Percentiles rank a stretch among this genome's conserved stretches.
phyloP scores from a whole-genome alignment of 1,140 invertebrate genomes.

The Temnothorax curvispinosus region DNA sequence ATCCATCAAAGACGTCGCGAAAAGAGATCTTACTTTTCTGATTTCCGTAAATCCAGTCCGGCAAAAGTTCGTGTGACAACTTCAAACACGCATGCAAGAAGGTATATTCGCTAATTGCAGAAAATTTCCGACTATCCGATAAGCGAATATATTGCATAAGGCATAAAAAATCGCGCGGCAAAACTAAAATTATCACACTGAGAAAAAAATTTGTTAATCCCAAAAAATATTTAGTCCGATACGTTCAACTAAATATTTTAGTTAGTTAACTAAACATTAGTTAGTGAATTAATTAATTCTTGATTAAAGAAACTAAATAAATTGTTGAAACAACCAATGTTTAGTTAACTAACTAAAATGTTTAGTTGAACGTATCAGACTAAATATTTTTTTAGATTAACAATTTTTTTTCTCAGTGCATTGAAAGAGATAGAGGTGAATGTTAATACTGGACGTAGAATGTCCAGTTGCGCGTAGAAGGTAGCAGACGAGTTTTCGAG shows the following conservation, averaged over 20 bases:
- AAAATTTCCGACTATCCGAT: neutral
- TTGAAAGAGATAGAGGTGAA: neutral
- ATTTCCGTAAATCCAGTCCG: constrained; percentile 9
- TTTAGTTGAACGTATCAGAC: too few species aligned
- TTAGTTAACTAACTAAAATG: too few species aligned
- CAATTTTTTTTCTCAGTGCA: neutral
- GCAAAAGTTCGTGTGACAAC: neutral
- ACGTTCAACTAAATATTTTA: too few species aligned
- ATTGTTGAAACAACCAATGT: too few species aligned
- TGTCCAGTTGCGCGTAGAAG: neutral
- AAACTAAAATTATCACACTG: neutral
- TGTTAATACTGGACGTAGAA: neutral
- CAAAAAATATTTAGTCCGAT: too few species aligned
- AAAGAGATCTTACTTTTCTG: constrained; percentile 22
- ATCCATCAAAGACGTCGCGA: neutral
- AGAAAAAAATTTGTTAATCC: too few species aligned
- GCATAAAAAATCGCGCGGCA: constrained; percentile 3
- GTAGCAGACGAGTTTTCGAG: constrained; percentile 42
- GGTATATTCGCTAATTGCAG: constrained; percentile 46
- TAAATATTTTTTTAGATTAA: too few species aligned
- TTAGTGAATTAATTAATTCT: too few species aligned
- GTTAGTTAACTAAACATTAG: too few species aligned
- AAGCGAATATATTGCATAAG: neutral
- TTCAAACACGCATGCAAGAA: neutral
- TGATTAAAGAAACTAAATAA: too few species aligned